Base-by-base conservation (phyloP, 2,888 invertebrate species). In the Napeogenes sylphis region DNA sequence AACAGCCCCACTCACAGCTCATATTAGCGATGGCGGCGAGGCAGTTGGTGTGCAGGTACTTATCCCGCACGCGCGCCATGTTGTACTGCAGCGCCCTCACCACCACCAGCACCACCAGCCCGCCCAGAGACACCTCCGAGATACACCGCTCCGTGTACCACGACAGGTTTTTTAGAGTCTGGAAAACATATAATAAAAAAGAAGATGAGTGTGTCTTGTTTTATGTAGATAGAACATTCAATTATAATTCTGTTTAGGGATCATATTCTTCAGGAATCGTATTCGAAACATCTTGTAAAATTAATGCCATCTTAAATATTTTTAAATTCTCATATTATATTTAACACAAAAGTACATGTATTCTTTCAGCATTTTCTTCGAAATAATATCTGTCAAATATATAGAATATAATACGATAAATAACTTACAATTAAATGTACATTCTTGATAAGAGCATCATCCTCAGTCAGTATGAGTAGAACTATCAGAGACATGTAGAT, bases 401-500 rank as follows among this genome's bases (percentile, higher is more conserved):
- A 21, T 1, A 21, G 21, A 21, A 21, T 21, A 21, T 21, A 21
- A 21, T 21, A 21, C 1, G 21, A 21, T 21, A 10, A 10, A 51
- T 8, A 51, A 5, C 96, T 94, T 87, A 99, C 98, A 81, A 97
- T 96, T 82, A 96, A 95, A 82, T 99, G 99, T 46, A 99, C 94
- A 68, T 94, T 94, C 82, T 96, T 97, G 84, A 98, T 99, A 76
- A 99, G 98, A 0, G 94, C 92, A 71, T 98, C 98, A 82, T 99
- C 99, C 85, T 99, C 99, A 47, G 98, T 98, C 4, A 99, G 90
- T 73, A 99, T 98, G 3, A 99, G 92, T 38, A 99, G 90, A 45
- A 99, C 97, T 68, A 99, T 99, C 3, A 99, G 92, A 0, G 99
- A 98, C 98, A 99, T 99, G 87, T 99, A 99, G 72, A 99, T 98